phyloP scores from a whole-genome alignment of 1,140 invertebrate genomes.

The Aplysia californica region DNA sequence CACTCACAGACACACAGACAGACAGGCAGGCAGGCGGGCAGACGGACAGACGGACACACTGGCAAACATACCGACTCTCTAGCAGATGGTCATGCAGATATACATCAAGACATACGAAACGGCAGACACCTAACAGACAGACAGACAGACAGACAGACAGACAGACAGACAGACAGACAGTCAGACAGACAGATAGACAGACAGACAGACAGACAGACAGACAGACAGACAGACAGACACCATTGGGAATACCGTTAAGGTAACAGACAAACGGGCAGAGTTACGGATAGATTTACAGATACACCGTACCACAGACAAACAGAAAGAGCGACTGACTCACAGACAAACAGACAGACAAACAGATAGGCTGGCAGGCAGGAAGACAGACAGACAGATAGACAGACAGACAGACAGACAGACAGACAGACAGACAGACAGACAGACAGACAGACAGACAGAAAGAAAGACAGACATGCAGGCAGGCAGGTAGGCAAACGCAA shows the following conservation, averaged over 20 bases:
- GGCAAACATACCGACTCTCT: neutral
- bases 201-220: conserved; percentile 7
- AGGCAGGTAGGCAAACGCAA: too few relatives aligned
- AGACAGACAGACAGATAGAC: neutral
- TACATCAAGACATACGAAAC: neutral
- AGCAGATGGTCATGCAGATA: neutral
- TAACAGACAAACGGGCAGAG: neutral
- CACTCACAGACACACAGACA: conserved; percentile 1
- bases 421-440: too few relatives aligned
- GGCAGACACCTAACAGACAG: neutral
- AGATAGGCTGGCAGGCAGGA: too few relatives aligned
- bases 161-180: neutral
- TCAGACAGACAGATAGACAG: neutral
- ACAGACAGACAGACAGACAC: conserved; percentile 1
- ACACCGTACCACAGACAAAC: neutral
- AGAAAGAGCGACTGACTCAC: too few relatives aligned
- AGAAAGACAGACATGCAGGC: too few relatives aligned
- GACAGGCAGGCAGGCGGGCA: neutral
- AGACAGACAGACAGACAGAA: too few relatives aligned
- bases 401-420: neutral
- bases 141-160: neutral
- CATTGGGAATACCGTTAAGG: neutral
- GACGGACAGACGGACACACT: neutral
- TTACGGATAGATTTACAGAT: neutral
- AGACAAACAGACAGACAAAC: too few relatives aligned